Base-by-base conservation (phyloP, 1,140 invertebrate genomes). In the Rhagoletis pomonella region DNA sequence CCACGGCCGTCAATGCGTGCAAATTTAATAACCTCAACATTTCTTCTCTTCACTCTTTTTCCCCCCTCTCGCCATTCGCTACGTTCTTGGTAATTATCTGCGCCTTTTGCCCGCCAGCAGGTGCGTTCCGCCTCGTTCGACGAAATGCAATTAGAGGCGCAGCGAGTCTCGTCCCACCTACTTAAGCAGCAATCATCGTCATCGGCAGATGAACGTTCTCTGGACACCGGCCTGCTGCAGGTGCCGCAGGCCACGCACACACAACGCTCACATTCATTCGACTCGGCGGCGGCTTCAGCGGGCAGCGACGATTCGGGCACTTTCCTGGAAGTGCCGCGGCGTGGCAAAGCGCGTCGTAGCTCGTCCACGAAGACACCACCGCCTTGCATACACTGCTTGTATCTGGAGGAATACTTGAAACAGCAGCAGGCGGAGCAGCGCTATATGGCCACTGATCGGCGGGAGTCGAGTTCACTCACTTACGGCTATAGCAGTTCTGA, bases 121-220 rank as follows among this genome's bases (percentile, higher is more conserved):
- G 94, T 95, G 88, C 95, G 96, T 86, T 97, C 96, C 64, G 97
- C 97, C 62, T 97, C 97, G 86, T 97, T 97, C 93, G 97, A 97
- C 94, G 97, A 97, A 94, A 97, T 97, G 91, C 96, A 97, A 91
- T 92, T 97, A 90, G 96, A 97, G 89, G 95, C 96, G 44, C 96
- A 96, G 89, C 95, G 96, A 14, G 81, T 84, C 17, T 90, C 90
- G 93, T 92, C 90, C 90, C 64, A 93, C 89, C 92, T 93, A 67
- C 89, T 90, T 10, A 93, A 93, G 59, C 93, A 94, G 67, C 94
- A 94, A 50, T 90, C 93, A 14, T 90, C 91, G 5, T 90, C 93
- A 12, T 90, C 91, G 2, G 90, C 88, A 42, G 93, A 93, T 64
- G 92, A 94, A 64, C 91, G 93, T 44, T 92, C 93, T 10, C 93